Base-by-base conservation (phyloP, 2,888 invertebrate genomes). In the Drosophila paramelanica region DNA sequence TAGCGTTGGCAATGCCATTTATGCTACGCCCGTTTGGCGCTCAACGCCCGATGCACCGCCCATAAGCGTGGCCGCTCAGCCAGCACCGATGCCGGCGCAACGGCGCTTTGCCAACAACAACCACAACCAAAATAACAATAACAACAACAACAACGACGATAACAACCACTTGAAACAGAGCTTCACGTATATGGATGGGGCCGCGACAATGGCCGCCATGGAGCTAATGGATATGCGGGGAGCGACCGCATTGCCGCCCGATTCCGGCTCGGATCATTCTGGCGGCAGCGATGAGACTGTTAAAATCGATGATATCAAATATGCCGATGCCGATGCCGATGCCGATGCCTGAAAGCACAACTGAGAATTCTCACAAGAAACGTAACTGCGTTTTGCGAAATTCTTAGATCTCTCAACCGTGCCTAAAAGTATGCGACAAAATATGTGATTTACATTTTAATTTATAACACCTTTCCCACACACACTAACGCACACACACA, bases 261-360 rank as follows among this genome's bases (percentile, higher is more conserved):
- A 91, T 74, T 81, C 88, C 2, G 87, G 89, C n/a, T 92, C 92
- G 11, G 86, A 92, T 89, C 92, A 93, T 87, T 93, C 93, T 17
- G 93, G 93, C 46, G 92, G 92, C 66, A 92, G 92, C 72, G 87
- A 91, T 87, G 91, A 91, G 73, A 93, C 93, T 52, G 90, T 92
- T 50, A 89, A 92, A 87, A 91, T 93, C 56, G 92, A 92, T 61
- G 93, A 93, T 74, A 92, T 92, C 49, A 88, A 89, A 56, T 92
- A 92, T 79, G 92, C 85, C 23, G 92, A 92, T 72, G 23, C 23
- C 23, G 91, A 92, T 79, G 92, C 85, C 23, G 92, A 92, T 72
- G 23, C 23, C 23, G 91, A 50, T 41, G 14, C 8, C 14, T 41
- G 14, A 41, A 5, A 8, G 8, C 5, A 14, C 39, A 17, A 3